Conservation (phyloP, 2,113 vertebrate genomes). For the Platycercus adscitus region DNA sequence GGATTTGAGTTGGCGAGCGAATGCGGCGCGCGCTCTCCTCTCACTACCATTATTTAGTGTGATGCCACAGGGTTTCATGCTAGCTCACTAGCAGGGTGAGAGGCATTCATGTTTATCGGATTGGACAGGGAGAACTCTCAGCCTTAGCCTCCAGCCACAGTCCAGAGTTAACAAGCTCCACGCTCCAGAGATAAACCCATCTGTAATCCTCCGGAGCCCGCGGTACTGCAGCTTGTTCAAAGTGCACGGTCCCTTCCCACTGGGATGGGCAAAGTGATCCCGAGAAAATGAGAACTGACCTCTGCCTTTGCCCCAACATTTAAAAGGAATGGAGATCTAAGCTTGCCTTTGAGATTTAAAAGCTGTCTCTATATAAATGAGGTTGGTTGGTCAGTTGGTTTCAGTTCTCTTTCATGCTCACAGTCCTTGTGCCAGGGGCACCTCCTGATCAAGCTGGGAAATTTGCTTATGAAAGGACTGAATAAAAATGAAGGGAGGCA, state of each 20-base stretch:
- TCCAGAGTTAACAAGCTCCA: neutral
- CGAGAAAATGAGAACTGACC: neutral
- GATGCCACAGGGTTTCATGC: neutral
- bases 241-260: neutral
- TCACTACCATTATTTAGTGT: neutral
- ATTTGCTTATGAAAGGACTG: constrained; percentile 43
- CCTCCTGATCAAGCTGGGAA: neutral
- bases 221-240: fast-evolving
- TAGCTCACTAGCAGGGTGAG: neutral
- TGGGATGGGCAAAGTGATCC: neutral
- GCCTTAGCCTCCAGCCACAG: neutral
- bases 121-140: neutral
- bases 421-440: neutral
- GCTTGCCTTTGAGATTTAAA: neutral
- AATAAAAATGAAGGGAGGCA: neutral
- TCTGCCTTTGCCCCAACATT: neutral
- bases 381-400: neutral
- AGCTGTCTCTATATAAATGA: neutral
- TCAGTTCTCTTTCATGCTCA: neutral
- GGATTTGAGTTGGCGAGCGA: neutral
- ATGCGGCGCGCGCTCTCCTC: neutral
- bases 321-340: neutral
- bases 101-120: neutral
- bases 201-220: neutral
- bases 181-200: neutral